Conservation (phyloP, 2,113 vertebrate genomes). For the Agapornis roseicollis region DNA sequence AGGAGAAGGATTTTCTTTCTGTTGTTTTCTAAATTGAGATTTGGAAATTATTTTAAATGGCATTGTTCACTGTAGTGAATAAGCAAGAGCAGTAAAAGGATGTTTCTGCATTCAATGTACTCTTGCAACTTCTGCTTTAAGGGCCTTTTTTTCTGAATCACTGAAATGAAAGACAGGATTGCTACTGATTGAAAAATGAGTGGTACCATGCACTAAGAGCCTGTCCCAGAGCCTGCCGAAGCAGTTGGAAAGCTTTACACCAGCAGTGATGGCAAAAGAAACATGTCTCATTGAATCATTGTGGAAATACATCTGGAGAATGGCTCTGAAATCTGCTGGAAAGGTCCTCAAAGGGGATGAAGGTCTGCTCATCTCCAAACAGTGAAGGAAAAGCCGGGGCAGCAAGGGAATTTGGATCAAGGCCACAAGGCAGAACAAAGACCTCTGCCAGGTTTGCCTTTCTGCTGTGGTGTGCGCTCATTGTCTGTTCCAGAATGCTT, state of each 20-base stretch:
- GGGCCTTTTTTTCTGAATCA: not conserved
- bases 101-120: conserved; percentile 35
- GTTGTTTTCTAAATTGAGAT: conserved; percentile 2
- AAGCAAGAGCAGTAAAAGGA: conserved; percentile 14
- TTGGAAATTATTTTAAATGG: conserved; percentile 53
- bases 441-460: not conserved
- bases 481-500: not conserved
- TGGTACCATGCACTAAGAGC: not conserved
- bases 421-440: not conserved
- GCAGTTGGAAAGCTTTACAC: not conserved
- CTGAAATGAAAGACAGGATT: conserved; percentile 3
- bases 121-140: conserved; percentile 14
- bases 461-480: not conserved
- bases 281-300: rapidly evolving
- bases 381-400: not conserved
- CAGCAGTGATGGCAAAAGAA: not conserved
- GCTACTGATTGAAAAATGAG: conserved; percentile 32
- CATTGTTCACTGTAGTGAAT: conserved; percentile 39
- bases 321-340: not conserved
- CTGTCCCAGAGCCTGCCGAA: not conserved
- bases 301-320: not conserved
- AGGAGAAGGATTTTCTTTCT: not conserved
- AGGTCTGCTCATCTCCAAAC: not conserved
- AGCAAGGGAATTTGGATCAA: not conserved
- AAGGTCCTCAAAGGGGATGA: not conserved